phyloP scores from a whole-genome alignment of 2,888 invertebrate genomes.

The Chalcosyrphus nemorum region DNA sequence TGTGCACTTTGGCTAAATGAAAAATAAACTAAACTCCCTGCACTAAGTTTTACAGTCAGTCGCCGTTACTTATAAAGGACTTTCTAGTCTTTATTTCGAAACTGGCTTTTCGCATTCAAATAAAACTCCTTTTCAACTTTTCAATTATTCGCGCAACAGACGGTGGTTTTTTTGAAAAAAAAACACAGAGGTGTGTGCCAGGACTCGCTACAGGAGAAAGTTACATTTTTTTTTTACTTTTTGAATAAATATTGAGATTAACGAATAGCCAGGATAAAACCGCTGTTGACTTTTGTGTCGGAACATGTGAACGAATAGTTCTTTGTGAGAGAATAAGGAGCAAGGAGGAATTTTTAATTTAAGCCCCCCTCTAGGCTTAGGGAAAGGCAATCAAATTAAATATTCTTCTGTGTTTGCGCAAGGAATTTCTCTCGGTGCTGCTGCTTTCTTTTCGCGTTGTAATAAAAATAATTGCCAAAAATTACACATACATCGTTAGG shows the following conservation, averaged over 20 bases:
- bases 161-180: too few species aligned
- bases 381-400: conserved; percentile 59
- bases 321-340: neutral
- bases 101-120: conserved; percentile 7
- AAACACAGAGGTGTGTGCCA: conserved; percentile 48
- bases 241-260: conserved; percentile 69
- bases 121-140: conserved; percentile 42
- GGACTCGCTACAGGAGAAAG: too few species aligned
- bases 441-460: neutral
- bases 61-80: neutral
- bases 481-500: neutral
- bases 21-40: conserved; percentile 59
- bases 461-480: conserved; percentile 55
- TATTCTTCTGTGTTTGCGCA: conserved; percentile 38
- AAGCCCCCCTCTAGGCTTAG: conserved; percentile 37
- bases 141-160: too few species aligned
- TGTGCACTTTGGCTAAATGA: conserved; percentile 67
- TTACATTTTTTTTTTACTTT: neutral
- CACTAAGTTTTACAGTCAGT: neutral
- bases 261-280: conserved; percentile 19
- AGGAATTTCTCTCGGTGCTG: neutral
- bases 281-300: conserved; percentile 46
- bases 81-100: conserved; percentile 14
- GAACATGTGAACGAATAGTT: conserved; percentile 22
- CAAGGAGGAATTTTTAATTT: conserved; percentile 47